A percentile compares a stretch with the other conserved stretches of the same genome.
These are phyloP conservation scores for Yponomeuta sedellus DNA, from an alignment of 2,888 invertebrate genomes.

Conservation along the genomic window DNA sequence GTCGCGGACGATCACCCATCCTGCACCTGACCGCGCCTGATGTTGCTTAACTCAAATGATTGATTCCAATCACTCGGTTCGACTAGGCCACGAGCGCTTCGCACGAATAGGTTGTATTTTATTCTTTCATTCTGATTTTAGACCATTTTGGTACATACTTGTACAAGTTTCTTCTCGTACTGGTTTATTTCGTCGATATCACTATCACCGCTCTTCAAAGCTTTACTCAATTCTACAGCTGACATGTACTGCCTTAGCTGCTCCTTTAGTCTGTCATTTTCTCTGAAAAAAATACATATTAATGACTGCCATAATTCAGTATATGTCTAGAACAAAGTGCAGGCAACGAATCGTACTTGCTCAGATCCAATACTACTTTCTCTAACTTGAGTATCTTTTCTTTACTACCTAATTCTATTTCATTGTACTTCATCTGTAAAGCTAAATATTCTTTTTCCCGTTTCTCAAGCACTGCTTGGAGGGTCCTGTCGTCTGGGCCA, in stretches of 20 bases:
- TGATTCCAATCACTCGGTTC: no score
- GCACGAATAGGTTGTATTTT: not conserved
- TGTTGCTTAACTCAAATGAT: no score
- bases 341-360: conserved; percentile 66
- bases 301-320: not conserved
- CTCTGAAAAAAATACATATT: conserved; percentile 67
- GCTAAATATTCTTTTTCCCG: conserved; percentile 69
- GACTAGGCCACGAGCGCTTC: no score
- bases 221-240: conserved; percentile 91
- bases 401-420: conserved; percentile 58
- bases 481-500: conserved; percentile 49
- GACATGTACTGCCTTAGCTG: conserved; percentile 91
- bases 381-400: conserved; percentile 68
- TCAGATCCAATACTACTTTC: conserved; percentile 77
- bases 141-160: conserved; percentile 66
- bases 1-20: no score
- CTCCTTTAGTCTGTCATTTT: conserved; percentile 89
- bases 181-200: conserved; percentile 82
- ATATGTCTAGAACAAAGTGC: not conserved
- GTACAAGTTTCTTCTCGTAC: conserved; percentile 90
- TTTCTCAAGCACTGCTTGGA: conserved; percentile 50
- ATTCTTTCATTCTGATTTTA: not conserved
- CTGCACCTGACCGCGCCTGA: no score
- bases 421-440: conserved; percentile 72
- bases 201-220: conserved; percentile 79